Conservation (phyloP, 2,113 vertebrate species). For the Stegastes partitus region DNA sequence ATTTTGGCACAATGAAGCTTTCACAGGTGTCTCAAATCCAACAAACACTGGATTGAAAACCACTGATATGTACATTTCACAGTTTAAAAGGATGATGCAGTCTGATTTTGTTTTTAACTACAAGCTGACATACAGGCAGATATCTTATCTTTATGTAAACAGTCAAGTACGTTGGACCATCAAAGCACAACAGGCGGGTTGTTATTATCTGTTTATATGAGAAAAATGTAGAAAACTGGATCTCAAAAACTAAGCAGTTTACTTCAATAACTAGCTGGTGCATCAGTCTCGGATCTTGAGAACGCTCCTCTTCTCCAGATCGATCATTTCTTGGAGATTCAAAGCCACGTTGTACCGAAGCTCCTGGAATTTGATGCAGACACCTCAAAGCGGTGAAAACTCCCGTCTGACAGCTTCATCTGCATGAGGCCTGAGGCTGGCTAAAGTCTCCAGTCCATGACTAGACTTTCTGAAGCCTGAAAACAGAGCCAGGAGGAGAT, state of each 20-base stretch:
- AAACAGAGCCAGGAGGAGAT: too few species aligned
- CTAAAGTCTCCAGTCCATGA: too few species aligned
- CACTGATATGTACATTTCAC: too few species aligned
- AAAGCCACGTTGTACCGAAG: conserved; percentile 93
- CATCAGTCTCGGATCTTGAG: conserved; percentile 91
- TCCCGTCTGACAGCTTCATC: too few species aligned
- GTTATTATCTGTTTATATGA: not conserved
- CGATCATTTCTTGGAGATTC: conserved; percentile 94
- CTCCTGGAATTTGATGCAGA: conserved; percentile 98
- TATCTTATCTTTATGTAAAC: not conserved
- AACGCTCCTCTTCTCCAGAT: conserved; percentile 91
- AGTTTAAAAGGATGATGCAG: not conserved
- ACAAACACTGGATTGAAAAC: too few species aligned
- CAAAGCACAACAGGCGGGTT: not conserved
- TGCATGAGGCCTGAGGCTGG: too few species aligned
- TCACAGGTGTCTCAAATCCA: too few species aligned
- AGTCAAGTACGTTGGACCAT: conserved; percentile 25
- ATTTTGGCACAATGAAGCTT: too few species aligned
- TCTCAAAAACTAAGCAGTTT: conserved; percentile 1
- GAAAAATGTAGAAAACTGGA: conserved; percentile 15
- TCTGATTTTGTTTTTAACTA: not conserved
- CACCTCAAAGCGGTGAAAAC: too few species aligned
- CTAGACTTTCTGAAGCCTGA: too few species aligned
- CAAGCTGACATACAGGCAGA: not conserved
- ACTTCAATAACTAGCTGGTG: too few species aligned